phyloP scores from a whole-genome alignment of 2,888 invertebrate species.

The Apamea crenata region DNA sequence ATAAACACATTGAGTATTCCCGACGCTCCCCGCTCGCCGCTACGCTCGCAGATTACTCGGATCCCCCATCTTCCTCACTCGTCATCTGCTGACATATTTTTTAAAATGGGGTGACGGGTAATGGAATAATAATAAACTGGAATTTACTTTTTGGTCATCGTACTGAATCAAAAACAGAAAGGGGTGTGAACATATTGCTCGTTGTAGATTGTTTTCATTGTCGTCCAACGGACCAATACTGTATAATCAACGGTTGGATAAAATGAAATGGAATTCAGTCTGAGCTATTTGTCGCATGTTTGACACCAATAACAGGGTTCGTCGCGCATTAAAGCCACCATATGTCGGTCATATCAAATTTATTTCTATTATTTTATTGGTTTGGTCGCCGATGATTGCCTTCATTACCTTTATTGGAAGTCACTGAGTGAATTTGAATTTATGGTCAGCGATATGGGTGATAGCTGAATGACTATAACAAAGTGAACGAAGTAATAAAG shows the following conservation, averaged over 20 bases:
- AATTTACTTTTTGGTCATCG: constrained; percentile 90
- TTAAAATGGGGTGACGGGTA: constrained; percentile 89
- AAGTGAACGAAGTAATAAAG: constrained; percentile 87
- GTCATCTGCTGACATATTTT: constrained; percentile 90
- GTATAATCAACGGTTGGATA: constrained; percentile 88
- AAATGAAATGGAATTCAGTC: constrained; percentile 86
- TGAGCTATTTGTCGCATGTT: constrained; percentile 90
- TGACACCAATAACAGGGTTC: constrained; percentile 90
- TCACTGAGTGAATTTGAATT: constrained; percentile 89
- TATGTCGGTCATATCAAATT: constrained; percentile 91
- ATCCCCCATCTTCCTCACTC: constrained; percentile 82
- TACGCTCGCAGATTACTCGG: constrained; percentile 81
- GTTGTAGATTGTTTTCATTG: constrained; percentile 88
- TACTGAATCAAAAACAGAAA: constrained; percentile 87
- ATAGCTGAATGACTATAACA: constrained; percentile 88
- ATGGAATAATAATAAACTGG: constrained; percentile 91
- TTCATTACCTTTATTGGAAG: constrained; percentile 90
- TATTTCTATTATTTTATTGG: constrained; percentile 91
- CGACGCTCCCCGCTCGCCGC: constrained; percentile 77
- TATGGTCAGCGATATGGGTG: constrained; percentile 87
- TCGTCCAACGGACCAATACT: constrained; percentile 87
- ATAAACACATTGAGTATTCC: constrained; percentile 90
- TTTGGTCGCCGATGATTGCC: constrained; percentile 87
- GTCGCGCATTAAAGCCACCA: constrained; percentile 88
- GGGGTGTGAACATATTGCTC: constrained; percentile 89